A percentile compares a stretch with the other conserved stretches of the same genome.
These are phyloP conservation scores for Euplagia quadripunctaria DNA, from an alignment of 2,888 invertebrate genomes.

Conservation along the genomic window DNA sequence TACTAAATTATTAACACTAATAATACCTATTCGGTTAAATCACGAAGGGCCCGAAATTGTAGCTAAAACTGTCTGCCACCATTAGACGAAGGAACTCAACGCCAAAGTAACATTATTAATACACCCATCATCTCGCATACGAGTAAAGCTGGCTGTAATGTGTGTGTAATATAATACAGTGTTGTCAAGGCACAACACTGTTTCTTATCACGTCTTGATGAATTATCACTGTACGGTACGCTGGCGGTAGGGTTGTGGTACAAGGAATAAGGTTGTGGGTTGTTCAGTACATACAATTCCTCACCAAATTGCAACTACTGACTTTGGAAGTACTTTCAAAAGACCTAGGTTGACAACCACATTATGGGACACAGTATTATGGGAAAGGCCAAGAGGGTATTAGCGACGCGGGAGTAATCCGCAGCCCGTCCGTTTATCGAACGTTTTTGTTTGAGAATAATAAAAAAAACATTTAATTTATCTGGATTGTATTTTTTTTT, in stretches of 20 bases:
- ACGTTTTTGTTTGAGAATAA: too few relatives aligned
- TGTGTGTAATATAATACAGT: conserved; percentile 71
- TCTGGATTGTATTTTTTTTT: too few relatives aligned
- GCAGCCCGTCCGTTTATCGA: too few relatives aligned
- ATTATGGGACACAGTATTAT: too few relatives aligned
- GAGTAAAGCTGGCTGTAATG: conserved; percentile 33
- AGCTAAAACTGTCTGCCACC: conserved; percentile 12
- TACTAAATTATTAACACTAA: neutral
- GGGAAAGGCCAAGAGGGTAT: neutral
- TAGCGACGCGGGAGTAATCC: too few relatives aligned
- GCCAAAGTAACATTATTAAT: conserved; percentile 26
- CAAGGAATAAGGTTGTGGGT: conserved; percentile 31
- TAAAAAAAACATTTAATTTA: too few relatives aligned
- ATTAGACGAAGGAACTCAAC: conserved; percentile 21
- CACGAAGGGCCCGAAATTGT: conserved; percentile 6
- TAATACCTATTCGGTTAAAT: neutral
- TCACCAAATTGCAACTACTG: neutral
- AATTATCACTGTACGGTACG: conserved; percentile 70
- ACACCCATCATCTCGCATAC: conserved; percentile 22
- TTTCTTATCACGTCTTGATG: conserved; percentile 79
- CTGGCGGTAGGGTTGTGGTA: conserved; percentile 35
- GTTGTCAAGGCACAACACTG: conserved; percentile 72
- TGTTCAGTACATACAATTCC: too few relatives aligned
- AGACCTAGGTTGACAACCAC: neutral
- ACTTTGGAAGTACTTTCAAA: neutral